A percentile compares a stretch with the other conserved stretches of the same genome.
Conservation (phyloP, 2,888 invertebrate genomes). For the Thyatira batis region DNA sequence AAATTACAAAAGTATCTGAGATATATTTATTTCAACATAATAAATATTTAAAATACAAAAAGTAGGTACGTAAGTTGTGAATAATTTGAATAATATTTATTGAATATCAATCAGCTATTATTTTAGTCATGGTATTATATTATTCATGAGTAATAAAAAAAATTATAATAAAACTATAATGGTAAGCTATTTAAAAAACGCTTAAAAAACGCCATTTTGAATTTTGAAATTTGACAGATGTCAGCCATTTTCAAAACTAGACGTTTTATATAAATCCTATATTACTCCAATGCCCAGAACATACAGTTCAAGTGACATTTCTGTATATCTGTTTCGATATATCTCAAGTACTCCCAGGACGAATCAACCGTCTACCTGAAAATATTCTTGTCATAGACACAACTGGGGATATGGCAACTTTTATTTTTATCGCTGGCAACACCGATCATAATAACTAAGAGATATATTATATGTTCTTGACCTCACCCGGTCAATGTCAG, state of each 20-base stretch:
- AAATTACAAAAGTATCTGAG: background rate
- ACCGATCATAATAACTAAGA: background rate
- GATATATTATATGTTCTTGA: background rate
- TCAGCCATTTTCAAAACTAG: background rate
- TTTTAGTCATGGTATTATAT: background rate
- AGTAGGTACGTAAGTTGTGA: background rate
- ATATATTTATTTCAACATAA: background rate
- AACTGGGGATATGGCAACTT: background rate
- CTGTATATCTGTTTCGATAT: slow-evolving; percentile 2
- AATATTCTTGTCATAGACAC: background rate
- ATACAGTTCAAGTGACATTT: background rate
- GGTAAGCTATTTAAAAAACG: too few relatives aligned
- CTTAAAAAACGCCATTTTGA: background rate
- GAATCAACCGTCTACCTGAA: slow-evolving; percentile 5
- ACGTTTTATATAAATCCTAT: background rate
- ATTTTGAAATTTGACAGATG: background rate
- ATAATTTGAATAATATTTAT: background rate
- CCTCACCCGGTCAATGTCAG: too few relatives aligned
- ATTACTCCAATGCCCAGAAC: background rate
- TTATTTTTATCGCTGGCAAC: slow-evolving; percentile 1
- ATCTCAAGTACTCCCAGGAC: slow-evolving; percentile 4
- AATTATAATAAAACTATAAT: too few relatives aligned
- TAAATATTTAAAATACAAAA: background rate
- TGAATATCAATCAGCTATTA: background rate
- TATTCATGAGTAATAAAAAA: too few relatives aligned